Evolutionary conservation across 2,888 invertebrate species (phyloP).

Genomic region (Epirrhoe alternata): DNA sequence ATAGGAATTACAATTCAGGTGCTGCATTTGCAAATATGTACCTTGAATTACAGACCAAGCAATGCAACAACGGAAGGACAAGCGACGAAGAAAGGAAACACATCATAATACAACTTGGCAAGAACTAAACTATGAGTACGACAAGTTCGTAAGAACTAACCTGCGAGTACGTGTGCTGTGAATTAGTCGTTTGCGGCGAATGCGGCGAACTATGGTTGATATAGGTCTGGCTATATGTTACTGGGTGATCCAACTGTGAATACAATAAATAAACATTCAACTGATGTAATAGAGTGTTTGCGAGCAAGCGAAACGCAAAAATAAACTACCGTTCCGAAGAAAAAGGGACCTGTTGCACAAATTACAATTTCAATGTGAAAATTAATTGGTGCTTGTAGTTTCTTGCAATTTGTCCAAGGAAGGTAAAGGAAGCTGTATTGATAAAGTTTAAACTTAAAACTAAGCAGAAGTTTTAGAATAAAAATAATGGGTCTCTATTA

Average conservation of each 20-base stretch:
- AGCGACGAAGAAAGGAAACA: too few relatives aligned
- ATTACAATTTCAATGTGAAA: background rate
- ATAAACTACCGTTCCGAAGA: constrained; percentile 33
- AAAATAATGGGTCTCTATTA: constrained; percentile 4
- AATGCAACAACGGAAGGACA: too few relatives aligned
- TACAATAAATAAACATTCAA: constrained; percentile 23
- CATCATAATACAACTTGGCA: too few relatives aligned
- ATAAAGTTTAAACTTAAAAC: constrained; percentile 15
- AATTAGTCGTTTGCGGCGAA: constrained; percentile 76
- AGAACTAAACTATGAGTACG: too few relatives aligned
- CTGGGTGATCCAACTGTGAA: constrained; percentile 74
- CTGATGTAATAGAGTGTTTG: background rate
- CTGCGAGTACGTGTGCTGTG: constrained; percentile 77
- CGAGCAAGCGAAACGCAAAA: constrained; percentile 36
- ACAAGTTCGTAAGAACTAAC: constrained; percentile 48
- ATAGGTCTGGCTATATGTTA: constrained; percentile 75
- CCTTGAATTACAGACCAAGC: too few relatives aligned
- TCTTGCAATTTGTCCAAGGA: constrained; percentile 13
- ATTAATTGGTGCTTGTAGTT: background rate
- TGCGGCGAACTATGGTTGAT: constrained; percentile 79
- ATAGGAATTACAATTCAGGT: too few relatives aligned
- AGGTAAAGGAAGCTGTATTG: constrained; percentile 27
- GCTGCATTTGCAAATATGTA: too few relatives aligned
- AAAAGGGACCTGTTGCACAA: background rate
- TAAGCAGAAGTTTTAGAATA: constrained; percentile 8